Evolutionary conservation across 2,888 invertebrate species (phyloP).

Genomic region (Sthenelais limicola): DNA sequence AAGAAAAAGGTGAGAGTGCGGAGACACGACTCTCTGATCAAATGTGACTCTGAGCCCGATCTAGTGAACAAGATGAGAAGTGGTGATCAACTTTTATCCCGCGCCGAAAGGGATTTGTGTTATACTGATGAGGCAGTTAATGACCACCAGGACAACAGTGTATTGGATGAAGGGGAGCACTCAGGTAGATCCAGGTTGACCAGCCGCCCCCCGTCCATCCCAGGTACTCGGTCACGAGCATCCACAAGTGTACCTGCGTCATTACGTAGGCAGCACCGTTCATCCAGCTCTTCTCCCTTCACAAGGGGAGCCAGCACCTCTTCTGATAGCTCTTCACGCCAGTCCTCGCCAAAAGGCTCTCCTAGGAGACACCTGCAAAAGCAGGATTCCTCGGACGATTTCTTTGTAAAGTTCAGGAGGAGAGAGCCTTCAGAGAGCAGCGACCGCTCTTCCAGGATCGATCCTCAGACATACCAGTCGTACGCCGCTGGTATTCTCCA

Average conservation of each 20-base stretch:
- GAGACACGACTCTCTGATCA: slow-evolving; percentile 45
- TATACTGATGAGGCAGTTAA: too few species aligned
- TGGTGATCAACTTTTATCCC: too few species aligned
- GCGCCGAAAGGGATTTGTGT: too few species aligned
- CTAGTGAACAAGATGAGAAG: too few species aligned
- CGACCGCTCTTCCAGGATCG: slow-evolving; percentile 62
- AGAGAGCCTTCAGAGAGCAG: slow-evolving; percentile 55
- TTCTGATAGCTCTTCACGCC: slow-evolving; percentile 13
- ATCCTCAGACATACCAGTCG: slow-evolving; percentile 67
- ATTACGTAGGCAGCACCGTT: background rate
- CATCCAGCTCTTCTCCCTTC: background rate
- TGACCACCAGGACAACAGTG: too few species aligned
- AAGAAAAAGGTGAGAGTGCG: slow-evolving; percentile 46
- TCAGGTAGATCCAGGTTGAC: background rate
- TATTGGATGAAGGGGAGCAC: too few species aligned
- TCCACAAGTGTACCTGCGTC: background rate
- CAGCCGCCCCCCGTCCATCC: slow-evolving; percentile 18
- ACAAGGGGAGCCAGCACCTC: background rate
- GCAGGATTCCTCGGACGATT: slow-evolving; percentile 9
- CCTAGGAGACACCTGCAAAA: background rate
- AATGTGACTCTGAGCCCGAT: slow-evolving; percentile 31
- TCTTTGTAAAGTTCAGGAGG: slow-evolving; percentile 23
- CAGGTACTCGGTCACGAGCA: background rate
- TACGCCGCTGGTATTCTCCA: slow-evolving; percentile 75
- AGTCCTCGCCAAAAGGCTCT: slow-evolving; percentile 17